Evolutionary conservation across 2,888 invertebrate species (phyloP), one percentile per base, ranked within the genome.

Genomic region (Gortyna flavago): DNA sequence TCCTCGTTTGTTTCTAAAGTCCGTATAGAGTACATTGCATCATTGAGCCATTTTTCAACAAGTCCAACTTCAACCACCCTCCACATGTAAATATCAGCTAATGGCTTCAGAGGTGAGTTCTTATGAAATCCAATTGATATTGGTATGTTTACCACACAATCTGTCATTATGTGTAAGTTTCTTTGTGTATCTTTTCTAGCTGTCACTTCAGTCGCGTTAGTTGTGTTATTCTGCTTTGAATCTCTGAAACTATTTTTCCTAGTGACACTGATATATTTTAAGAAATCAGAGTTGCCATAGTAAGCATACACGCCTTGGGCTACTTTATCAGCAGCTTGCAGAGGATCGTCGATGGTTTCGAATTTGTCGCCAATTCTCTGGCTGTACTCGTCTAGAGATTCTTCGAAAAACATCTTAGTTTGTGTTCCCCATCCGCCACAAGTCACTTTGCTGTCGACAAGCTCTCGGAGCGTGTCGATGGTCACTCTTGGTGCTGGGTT

Each of bases 71-170:
- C 98, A 0, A 98, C 97, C 18, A 98, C 97, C 70, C 97, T 96
- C 85, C 97, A 95, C 64, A 98, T 97, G 87, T 98, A 97, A 85
- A 97, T 95, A 91, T 98, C 98, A 35, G 98, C 97, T 81, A 97
- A 95, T 0, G 97, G 97, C 90, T 98, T 98, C 9, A 98, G 92
- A 0, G 98, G 98, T 0, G 98, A 98, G 92, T 98, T 98, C 89
- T 98, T 98, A 89, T 98, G 98, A 88, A 98, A 97, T 0, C 98
- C 98, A 81, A 99, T 96, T 0, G 98, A 98, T 72, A 98, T 97
- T 0, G 98, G 98, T 97, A 98, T 98, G 85, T 98, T 97, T 9
- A 98, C 97, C 0, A 98, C 97, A 92, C 99, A 99, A 83, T 98
- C 98, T 4, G 97, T 95, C 98, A 99, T 99, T 18, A 99, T 98